phyloP scores from a whole-genome alignment of 2,888 invertebrate species.

The Acanthococcus lagerstroemiae region DNA sequence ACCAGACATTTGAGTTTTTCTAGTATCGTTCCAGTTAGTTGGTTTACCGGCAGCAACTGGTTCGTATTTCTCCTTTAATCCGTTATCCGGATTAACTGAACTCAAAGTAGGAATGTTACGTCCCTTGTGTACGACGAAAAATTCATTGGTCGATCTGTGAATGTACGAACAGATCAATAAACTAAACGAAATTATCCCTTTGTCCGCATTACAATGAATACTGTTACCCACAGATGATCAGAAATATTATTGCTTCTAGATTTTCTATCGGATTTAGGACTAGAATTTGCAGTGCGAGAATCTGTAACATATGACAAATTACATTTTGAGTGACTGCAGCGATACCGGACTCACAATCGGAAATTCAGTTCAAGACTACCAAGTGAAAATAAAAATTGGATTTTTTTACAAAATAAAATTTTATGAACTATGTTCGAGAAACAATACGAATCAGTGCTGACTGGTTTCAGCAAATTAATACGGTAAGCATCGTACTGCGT shows the following conservation, averaged over 20 bases:
- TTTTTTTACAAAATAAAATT: too few relatives aligned
- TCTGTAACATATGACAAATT: too few relatives aligned
- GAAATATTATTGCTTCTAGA: constrained; percentile 11
- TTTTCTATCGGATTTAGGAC: constrained; percentile 23
- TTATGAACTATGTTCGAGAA: too few relatives aligned
- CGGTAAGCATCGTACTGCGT: too few relatives aligned
- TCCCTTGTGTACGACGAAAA: constrained; percentile 72
- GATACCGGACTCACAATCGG: too few relatives aligned
- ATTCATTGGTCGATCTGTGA: constrained; percentile 47
- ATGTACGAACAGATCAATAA: background rate
- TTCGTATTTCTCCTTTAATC: constrained; percentile 37
- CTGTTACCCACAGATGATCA: constrained; percentile 21
- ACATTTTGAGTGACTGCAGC: too few relatives aligned
- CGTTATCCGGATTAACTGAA: constrained; percentile 47
- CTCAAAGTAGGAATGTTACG: constrained; percentile 67
- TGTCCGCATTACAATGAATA: background rate
- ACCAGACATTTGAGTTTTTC: constrained; percentile 65
- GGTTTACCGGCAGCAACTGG: constrained; percentile 67
- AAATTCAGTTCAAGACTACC: too few relatives aligned
- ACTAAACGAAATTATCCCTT: too few relatives aligned
- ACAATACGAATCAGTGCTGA: too few relatives aligned
- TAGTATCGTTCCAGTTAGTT: constrained; percentile 69
- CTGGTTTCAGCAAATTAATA: too few relatives aligned
- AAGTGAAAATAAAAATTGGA: too few relatives aligned
- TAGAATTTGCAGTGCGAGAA: constrained; percentile 20